A percentile compares a stretch with the other conserved stretches of the same genome.
Evolutionary conservation across 2,888 invertebrate species (phyloP).

Genomic region (Listrodromus nycthemerus): DNA sequence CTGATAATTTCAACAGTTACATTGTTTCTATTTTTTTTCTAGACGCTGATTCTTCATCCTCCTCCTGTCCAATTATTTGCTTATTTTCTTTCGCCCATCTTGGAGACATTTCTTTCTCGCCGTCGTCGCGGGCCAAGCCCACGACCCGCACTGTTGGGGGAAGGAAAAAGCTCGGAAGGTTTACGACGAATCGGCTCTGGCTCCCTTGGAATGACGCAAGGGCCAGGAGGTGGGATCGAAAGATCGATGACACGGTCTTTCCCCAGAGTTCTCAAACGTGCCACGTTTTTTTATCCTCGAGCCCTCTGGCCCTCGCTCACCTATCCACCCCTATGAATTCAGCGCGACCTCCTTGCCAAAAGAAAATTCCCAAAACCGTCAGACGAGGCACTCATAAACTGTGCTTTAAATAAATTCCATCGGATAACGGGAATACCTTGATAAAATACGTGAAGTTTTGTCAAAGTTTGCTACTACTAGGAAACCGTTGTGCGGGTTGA

Average conservation of each 20-base stretch:
- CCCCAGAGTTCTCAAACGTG: slow-evolving; percentile 18
- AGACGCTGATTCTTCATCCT: not conserved
- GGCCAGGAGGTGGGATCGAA: slow-evolving; percentile 34
- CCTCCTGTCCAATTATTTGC: not conserved
- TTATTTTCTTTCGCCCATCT: not conserved
- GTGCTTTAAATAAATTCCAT: slow-evolving; percentile 7
- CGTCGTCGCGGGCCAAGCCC: slow-evolving; percentile 6
- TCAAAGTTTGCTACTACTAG: not conserved
- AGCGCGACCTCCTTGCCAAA: not conserved
- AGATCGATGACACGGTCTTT: slow-evolving; percentile 52
- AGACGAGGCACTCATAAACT: not conserved
- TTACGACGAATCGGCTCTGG: slow-evolving; percentile 34
- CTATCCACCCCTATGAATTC: slow-evolving; percentile 9
- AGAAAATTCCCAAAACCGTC: slow-evolving; percentile 3
- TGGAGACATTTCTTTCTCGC: not conserved
- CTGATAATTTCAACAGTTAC: too few relatives aligned
- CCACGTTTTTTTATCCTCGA: not conserved
- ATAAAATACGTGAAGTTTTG: slow-evolving; percentile 5
- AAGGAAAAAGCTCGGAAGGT: slow-evolving; percentile 45
- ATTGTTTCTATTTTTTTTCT: not conserved
- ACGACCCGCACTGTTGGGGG: not conserved
- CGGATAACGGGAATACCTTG: not conserved
- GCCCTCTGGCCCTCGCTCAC: slow-evolving; percentile 1
- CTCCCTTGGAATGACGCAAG: slow-evolving; percentile 8
- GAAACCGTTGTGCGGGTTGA: not conserved